Percentiles rank a stretch among this genome's conserved stretches.
These are phyloP conservation scores for Leptopilina drosophilae DNA, from an alignment of 2,888 invertebrate species.

Conservation along the genomic window DNA sequence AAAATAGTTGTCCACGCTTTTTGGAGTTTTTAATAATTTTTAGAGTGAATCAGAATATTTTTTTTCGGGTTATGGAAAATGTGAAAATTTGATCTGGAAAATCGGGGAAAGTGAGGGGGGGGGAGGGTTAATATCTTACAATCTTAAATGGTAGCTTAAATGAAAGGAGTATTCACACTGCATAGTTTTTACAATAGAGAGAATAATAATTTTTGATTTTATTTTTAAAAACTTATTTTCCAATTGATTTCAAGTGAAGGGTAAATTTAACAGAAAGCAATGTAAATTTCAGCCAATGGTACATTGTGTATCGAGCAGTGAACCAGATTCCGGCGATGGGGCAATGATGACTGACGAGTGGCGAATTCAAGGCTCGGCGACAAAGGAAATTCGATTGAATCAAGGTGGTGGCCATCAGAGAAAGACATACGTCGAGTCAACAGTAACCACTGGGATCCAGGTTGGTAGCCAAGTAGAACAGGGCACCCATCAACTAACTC, in stretches of 20 bases:
- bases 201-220: no score
- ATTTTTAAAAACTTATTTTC: no score
- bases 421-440: conserved; percentile 74
- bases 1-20: no score
- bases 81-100: no score
- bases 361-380: conserved; percentile 69
- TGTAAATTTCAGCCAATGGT: conserved; percentile 84
- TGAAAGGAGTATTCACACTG: no score
- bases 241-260: background rate
- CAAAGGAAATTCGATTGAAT: conserved; percentile 70
- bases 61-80: no score
- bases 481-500: conserved; percentile 73
- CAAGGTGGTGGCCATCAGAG: conserved; percentile 67
- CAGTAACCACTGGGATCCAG: conserved; percentile 76
- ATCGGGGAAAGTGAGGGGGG: no score
- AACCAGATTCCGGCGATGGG: conserved; percentile 83
- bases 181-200: no score
- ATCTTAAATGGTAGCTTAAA: no score
- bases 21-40: no score
- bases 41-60: no score
- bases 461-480: conserved; percentile 75
- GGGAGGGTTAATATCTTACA: no score
- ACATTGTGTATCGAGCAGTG: conserved; percentile 92
- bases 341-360: conserved; percentile 69
- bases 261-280: background rate